These are phyloP conservation scores for Dromius quadrimaculatus DNA, from an alignment of 2,888 invertebrate species.

Conservation along the genomic window DNA sequence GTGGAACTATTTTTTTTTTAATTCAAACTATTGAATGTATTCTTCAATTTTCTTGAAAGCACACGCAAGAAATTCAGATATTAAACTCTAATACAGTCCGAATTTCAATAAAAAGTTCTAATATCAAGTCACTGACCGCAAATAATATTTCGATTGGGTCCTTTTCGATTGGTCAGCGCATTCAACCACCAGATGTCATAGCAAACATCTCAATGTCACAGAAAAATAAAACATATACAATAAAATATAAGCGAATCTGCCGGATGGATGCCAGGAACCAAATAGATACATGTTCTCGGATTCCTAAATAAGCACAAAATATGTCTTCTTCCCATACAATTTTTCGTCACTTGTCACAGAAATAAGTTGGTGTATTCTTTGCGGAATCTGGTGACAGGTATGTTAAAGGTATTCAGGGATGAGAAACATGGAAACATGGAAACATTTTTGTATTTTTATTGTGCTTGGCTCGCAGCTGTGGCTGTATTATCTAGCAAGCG, in stretches of 20 bases:
- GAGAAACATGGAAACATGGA: constrained; percentile 1
- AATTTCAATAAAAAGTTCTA: not conserved
- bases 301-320: not conserved
- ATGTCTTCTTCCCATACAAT: not conserved
- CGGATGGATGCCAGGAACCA: constrained; percentile 25
- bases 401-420: constrained; percentile 15
- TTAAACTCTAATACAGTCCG: too few species aligned
- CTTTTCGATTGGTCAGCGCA: constrained; percentile 24
- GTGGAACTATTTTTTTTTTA: too few species aligned
- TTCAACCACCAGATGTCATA: constrained; percentile 31
- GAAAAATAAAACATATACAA: constrained; percentile 25
- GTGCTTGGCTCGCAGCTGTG: constrained; percentile 21
- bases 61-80: too few species aligned
- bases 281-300: not conserved
- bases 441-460: constrained; percentile 36
- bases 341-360: constrained; percentile 1
- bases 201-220: constrained; percentile 21
- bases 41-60: too few species aligned
- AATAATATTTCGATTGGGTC: constrained; percentile 3
- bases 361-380: too few species aligned
- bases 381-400: constrained; percentile 11
- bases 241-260: constrained; percentile 31
- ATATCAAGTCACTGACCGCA: constrained; percentile 24
- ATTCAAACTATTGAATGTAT: too few species aligned
- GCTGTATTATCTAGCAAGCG: constrained; percentile 16